Percentiles rank a stretch among this genome's conserved stretches.
These are phyloP conservation scores for Notolabrus celidotus DNA, from an alignment of 2,797 vertebrate species.

Conservation along the genomic window DNA sequence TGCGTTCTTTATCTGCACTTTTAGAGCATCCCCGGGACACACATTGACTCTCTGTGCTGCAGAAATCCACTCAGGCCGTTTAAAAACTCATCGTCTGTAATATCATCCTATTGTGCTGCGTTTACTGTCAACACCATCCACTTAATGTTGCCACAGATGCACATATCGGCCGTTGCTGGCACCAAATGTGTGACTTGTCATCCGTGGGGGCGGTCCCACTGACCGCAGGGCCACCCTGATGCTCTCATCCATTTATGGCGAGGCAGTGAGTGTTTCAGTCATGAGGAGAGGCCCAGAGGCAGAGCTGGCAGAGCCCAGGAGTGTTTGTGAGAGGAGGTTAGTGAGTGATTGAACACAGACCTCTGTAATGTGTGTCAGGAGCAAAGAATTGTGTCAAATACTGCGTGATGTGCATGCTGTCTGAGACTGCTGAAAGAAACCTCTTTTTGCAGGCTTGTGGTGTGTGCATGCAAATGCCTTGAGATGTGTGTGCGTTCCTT, in stretches of 20 bases:
- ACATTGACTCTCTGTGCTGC: slow-evolving; percentile 31
- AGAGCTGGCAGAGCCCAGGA: slow-evolving; percentile 44
- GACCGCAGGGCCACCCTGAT: slow-evolving; percentile 67
- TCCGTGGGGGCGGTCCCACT: slow-evolving; percentile 50
- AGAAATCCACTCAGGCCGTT: slow-evolving; percentile 67
- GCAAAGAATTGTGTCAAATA: slow-evolving; percentile 59
- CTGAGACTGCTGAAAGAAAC: slow-evolving; percentile 51
- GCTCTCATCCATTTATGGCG: slow-evolving; percentile 57
- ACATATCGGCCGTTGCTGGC: slow-evolving; percentile 55
- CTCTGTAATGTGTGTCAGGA: slow-evolving; percentile 57
- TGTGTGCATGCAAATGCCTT: slow-evolving; percentile 30
- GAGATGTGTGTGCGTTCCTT: slow-evolving; percentile 17
- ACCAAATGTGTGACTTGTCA: slow-evolving; percentile 60
- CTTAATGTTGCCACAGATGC: slow-evolving; percentile 69
- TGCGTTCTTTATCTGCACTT: neutral
- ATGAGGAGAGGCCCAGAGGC: slow-evolving; percentile 49
- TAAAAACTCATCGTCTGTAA: slow-evolving; percentile 75
- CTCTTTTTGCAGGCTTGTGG: slow-evolving; percentile 34
- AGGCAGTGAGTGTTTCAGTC: slow-evolving; percentile 62
- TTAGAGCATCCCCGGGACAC: slow-evolving; percentile 34
- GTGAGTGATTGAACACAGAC: slow-evolving; percentile 70
- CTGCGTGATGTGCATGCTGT: slow-evolving; percentile 18
- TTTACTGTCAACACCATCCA: slow-evolving; percentile 75
- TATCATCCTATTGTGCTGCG: slow-evolving; percentile 62
- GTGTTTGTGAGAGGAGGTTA: slow-evolving; percentile 51